Percentiles rank a stretch among this genome's conserved stretches.
phyloP scores from a whole-genome alignment of 2,888 invertebrate genomes.

The Heliconius erato region DNA sequence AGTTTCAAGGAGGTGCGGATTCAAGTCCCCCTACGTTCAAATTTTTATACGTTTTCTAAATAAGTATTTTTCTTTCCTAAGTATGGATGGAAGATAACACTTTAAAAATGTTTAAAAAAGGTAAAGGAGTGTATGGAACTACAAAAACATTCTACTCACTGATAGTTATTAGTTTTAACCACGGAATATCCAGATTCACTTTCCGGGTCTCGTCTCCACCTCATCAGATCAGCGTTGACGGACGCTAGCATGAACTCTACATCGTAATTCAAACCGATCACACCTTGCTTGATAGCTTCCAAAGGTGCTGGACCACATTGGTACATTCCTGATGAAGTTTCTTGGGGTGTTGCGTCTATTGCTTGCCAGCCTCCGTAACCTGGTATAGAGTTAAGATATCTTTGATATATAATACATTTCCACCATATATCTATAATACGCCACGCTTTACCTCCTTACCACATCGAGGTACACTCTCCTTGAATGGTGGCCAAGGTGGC shows the following conservation, averaged over 20 bases:
- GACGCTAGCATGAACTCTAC: conserved; percentile 92
- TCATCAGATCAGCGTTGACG: conserved; percentile 93
- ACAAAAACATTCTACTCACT: conserved; percentile 73
- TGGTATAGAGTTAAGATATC: conserved; percentile 50
- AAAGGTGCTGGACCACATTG: conserved; percentile 93
- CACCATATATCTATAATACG: no score
- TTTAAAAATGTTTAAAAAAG: no score
- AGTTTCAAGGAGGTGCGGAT: no score
- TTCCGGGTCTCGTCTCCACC: conserved; percentile 90
- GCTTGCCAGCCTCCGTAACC: conserved; percentile 97
- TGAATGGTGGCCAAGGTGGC: no score
- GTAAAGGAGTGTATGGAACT: no score
- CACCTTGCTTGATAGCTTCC: conserved; percentile 91
- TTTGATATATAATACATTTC: neutral
- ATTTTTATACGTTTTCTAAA: no score
- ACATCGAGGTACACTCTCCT: no score
- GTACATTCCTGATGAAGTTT: conserved; percentile 89
- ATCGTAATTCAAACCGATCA: conserved; percentile 90
- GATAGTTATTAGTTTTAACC: conserved; percentile 90
- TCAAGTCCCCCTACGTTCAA: no score
- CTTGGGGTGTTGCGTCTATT: conserved; percentile 94
- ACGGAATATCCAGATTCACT: conserved; percentile 88
- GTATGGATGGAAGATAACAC: no score
- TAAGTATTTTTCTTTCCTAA: no score
- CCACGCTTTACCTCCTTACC: no score